These are phyloP conservation scores for Brachirus orientalis DNA, from an alignment of 2,113 vertebrate species.

Conservation along the genomic window DNA sequence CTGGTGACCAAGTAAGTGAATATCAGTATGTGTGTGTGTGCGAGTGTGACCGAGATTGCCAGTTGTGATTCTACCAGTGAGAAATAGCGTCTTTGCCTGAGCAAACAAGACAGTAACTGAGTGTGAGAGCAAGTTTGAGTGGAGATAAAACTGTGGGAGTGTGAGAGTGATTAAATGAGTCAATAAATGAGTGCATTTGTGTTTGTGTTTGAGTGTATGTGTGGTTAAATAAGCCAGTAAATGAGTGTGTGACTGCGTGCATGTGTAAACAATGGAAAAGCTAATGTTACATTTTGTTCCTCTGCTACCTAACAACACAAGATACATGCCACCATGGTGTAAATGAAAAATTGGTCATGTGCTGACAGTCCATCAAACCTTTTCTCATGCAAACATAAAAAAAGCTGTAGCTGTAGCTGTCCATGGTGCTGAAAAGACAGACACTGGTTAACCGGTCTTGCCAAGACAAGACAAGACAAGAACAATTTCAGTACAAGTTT, in stretches of 20 bases:
- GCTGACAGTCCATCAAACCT: no score
- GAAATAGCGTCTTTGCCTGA: neutral
- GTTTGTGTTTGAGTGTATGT: conserved; percentile 2
- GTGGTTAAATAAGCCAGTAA: neutral
- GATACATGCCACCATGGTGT: neutral
- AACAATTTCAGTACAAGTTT: no score
- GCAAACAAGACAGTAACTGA: conserved; percentile 1
- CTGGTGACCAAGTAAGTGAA: neutral
- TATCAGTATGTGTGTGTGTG: neutral
- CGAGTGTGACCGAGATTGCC: neutral
- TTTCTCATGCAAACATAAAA: no score
- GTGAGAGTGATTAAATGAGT: conserved; percentile 11
- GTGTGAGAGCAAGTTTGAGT: neutral
- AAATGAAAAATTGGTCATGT: no score
- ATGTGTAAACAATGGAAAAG: conserved; percentile 8
- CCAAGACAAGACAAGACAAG: no score
- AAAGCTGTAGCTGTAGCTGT: neutral
- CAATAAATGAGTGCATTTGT: conserved; percentile 1
- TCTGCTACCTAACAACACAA: neutral
- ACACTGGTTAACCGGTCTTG: neutral
- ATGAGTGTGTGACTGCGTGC: neutral
- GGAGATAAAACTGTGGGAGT: neutral
- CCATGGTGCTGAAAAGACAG: neutral
- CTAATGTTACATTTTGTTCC: neutral
- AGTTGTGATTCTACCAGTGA: neutral